A percentile compares a stretch with the other conserved stretches of the same genome.
These are phyloP conservation scores for Pseudococcus viburni DNA, from an alignment of 2,888 invertebrate genomes.

Conservation along the genomic window DNA sequence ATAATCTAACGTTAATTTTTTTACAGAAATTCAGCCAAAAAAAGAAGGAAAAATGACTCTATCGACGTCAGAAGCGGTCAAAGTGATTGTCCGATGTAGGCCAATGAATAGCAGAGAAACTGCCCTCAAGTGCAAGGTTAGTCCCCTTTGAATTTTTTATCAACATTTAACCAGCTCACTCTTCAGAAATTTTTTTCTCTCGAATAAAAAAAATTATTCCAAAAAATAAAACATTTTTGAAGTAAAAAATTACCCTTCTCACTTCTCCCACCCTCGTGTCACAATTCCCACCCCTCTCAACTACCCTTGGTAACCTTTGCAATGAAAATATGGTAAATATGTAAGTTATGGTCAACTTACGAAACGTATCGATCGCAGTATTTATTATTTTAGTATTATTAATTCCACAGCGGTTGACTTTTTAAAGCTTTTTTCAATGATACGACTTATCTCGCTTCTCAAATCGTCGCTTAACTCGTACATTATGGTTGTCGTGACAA, in stretches of 20 bases:
- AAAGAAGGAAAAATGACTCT: slow-evolving; percentile 39
- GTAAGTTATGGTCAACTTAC: slow-evolving; percentile 9
- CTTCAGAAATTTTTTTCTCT: not conserved
- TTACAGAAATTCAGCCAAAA: not conserved
- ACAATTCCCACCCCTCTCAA: not conserved
- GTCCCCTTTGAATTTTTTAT: slow-evolving; percentile 26
- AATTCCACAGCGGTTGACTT: slow-evolving; percentile 33
- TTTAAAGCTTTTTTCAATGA: slow-evolving; percentile 35
- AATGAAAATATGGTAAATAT: slow-evolving; percentile 16
- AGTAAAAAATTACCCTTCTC: not conserved
- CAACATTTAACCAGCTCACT: not conserved
- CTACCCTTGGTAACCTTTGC: not conserved
- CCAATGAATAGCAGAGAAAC: slow-evolving; percentile 87
- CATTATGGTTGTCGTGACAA: slow-evolving; percentile 63
- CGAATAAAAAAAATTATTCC: not conserved
- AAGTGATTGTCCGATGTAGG: slow-evolving; percentile 88
- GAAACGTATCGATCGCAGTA: slow-evolving; percentile 33
- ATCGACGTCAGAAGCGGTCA: slow-evolving; percentile 77
- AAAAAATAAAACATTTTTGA: not conserved
- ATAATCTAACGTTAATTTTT: no score
- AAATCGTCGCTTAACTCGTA: slow-evolving; percentile 43
- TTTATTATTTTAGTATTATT: slow-evolving; percentile 37
- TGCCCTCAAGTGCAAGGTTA: slow-evolving; percentile 78
- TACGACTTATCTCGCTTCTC: slow-evolving; percentile 29
- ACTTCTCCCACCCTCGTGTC: not conserved